phyloP scores from a whole-genome alignment of 2,797 vertebrate genomes.

The Sebastolobus alascanus region DNA sequence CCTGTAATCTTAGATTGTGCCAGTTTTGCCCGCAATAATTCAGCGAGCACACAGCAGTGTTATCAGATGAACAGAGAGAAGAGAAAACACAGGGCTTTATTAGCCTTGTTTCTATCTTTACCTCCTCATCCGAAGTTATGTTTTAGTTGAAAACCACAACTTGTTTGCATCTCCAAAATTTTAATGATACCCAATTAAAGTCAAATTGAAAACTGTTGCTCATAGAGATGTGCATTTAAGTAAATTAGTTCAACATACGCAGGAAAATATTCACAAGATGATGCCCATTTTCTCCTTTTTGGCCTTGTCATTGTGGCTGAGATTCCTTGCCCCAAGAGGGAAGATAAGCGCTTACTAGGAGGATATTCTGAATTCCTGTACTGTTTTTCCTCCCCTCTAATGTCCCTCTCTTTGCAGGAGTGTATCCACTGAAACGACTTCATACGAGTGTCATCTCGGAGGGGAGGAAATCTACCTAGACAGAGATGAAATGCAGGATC shows the following conservation, averaged over 20 bases:
- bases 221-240: not conserved
- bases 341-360: conserved; percentile 65
- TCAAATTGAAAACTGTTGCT: not conserved
- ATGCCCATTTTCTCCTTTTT: conserved; percentile 43
- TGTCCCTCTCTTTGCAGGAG: conserved; percentile 40
- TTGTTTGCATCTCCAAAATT: not conserved
- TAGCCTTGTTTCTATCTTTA: not conserved
- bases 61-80: conserved; percentile 27
- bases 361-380: conserved; percentile 74
- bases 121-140: not conserved
- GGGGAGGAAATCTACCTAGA: conserved; percentile 22
- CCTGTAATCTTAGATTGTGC: conserved; percentile 6
- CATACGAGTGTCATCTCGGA: not conserved
- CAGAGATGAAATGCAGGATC: not conserved
- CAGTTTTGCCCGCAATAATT: conserved; percentile 14
- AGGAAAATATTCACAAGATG: conserved; percentile 33
- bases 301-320: conserved; percentile 51
- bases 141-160: not conserved
- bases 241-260: not conserved
- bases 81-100: conserved; percentile 21
- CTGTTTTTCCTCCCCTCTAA: conserved; percentile 50
- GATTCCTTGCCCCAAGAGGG: conserved; percentile 52
- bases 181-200: not conserved
- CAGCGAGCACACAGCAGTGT: conserved; percentile 18
- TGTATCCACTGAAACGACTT: conserved; percentile 14